Evolutionary conservation across 2,888 invertebrate genomes (phyloP).

Genomic region (Lissocephala sabroskyi): DNA sequence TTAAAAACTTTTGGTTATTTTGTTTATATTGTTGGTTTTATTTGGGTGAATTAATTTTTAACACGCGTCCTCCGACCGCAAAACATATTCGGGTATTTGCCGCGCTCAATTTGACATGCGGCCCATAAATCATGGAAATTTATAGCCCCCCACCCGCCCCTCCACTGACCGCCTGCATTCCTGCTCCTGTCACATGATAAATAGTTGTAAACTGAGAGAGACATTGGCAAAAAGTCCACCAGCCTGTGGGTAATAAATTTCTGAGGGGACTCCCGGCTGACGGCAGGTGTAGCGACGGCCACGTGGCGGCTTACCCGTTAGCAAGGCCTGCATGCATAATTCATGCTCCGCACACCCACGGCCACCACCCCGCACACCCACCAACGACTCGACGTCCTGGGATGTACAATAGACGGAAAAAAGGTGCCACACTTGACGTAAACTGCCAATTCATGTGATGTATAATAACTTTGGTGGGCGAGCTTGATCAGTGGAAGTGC

Average conservation of each 20-base stretch:
- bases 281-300: constrained; percentile 31
- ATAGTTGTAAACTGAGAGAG: constrained; percentile 18
- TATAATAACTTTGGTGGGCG: constrained; percentile 13
- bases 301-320: constrained; percentile 31
- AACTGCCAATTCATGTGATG: constrained; percentile 31
- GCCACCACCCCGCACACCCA: background rate
- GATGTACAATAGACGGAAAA: background rate
- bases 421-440: constrained; percentile 27
- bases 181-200: constrained; percentile 38
- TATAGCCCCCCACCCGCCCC: constrained; percentile 1
- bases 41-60: background rate
- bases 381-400: background rate
- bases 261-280: too few species aligned
- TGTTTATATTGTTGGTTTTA: background rate
- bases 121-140: constrained; percentile 20
- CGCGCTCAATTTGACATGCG: constrained; percentile 2
- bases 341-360: background rate
- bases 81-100: background rate
- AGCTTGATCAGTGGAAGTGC: constrained; percentile 35
- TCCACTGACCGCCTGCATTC: background rate
- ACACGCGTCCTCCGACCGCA: too few species aligned
- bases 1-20: constrained; percentile 21
- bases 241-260: constrained; percentile 9
- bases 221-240: constrained; percentile 10
- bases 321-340: background rate